Conservation (phyloP, 2,888 invertebrate genomes). For the Agriopis aurantiaria region DNA sequence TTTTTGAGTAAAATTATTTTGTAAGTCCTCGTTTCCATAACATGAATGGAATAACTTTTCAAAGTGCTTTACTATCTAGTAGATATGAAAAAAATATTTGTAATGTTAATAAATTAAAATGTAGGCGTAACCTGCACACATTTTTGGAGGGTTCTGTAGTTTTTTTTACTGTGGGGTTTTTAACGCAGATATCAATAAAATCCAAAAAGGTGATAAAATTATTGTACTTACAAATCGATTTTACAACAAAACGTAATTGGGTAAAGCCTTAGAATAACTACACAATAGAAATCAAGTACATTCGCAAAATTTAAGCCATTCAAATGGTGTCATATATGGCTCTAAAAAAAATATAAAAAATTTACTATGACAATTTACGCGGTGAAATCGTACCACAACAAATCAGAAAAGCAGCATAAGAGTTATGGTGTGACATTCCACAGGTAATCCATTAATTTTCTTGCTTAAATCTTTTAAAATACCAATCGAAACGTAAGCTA, state of each 20-base stretch:
- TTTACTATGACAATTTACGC: too few species aligned
- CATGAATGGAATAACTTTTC: constrained; percentile 77
- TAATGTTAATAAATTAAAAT: constrained; percentile 80
- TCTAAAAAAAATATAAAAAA: too few species aligned
- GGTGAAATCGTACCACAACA: too few species aligned
- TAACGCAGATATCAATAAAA: background rate
- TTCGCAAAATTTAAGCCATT: too few species aligned
- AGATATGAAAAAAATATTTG: constrained; percentile 80
- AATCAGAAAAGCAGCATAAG: too few species aligned
- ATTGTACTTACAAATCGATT: background rate
- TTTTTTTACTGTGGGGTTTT: background rate
- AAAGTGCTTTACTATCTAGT: constrained; percentile 87
- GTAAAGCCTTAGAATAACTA: too few species aligned
- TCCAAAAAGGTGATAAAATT: background rate
- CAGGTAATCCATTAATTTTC: too few species aligned
- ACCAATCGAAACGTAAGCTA: too few species aligned
- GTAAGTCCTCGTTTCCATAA: constrained; percentile 58
- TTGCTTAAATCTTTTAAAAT: too few species aligned
- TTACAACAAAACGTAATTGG: background rate
- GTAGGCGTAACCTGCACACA: constrained; percentile 80
- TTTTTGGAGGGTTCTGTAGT: constrained; percentile 40
- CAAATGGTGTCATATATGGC: too few species aligned
- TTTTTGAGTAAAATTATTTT: constrained; percentile 19
- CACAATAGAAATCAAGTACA: too few species aligned
- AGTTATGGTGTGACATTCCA: too few species aligned